Evolutionary conservation across 2,888 invertebrate species (phyloP), one percentile per base, ranked within the genome.

Genomic region (Chrysomela aeneicollis): DNA sequence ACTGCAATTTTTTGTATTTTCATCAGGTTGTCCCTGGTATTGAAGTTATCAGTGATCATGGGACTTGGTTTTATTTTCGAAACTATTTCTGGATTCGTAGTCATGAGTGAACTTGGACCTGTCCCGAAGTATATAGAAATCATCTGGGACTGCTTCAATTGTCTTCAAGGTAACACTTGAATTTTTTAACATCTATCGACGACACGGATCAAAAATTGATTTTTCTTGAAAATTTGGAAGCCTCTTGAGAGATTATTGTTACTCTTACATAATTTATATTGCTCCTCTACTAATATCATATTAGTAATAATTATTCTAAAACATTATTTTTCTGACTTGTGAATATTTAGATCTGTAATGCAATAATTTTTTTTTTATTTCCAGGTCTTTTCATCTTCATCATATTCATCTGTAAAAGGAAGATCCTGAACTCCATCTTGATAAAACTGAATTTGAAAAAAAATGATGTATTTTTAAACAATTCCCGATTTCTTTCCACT

Each of bases 11-110:
- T 15, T 15, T 42, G 15, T 42, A 42, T 15, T 42, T 35, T 35
- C 12, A 12, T 55, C 81, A 90, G 92, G 77, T 88, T 92, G 70
- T 82, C 87, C 30, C 86, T 92, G 84, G 91, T 90, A 64, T 84
- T 89, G 0, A 92, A 92, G 77, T 82, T 93, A 0, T 92, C 92
- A 83, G 84, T 92, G 66, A 91, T 92, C 51, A 93, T 92, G 92
- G 92, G 93, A 0, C 87, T 92, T 0, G 88, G 89, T 0, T 92
- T 92, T 90, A 82, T 88, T 1, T 84, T 89, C 51, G 92, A 92
- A 79, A 82, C 90, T 4, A 76, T 88, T 10, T 89, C 91, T 3
- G 87, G 87, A 0, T 69, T 88, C 22, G 81, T 86, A 81, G 86
- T 73, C 86, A 87, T 64, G 78, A 68, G 58, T 12, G 79, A 61